A percentile compares a stretch with the other conserved stretches of the same genome.
These are phyloP conservation scores for Alviniconcha strummeri DNA, from an alignment of 2,888 invertebrate species.

Conservation along the genomic window DNA sequence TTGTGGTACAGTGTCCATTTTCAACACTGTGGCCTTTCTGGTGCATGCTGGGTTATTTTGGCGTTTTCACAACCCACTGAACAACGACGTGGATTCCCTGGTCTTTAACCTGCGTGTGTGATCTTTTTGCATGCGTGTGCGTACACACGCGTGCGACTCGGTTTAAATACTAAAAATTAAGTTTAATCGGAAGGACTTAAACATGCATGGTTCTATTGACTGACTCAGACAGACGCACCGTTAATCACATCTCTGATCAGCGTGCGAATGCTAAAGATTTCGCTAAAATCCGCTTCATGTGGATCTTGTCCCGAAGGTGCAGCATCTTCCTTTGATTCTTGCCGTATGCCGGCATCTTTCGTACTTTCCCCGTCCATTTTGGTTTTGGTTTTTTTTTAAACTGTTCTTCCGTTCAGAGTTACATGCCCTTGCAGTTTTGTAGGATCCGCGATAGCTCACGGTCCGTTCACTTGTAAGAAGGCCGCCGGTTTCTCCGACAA, in stretches of 20 bases:
- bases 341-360: neutral
- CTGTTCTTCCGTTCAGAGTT: neutral
- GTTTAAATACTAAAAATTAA: neutral
- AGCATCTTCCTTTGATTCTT: neutral
- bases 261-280: conserved; percentile 5
- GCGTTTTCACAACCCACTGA: too few species aligned
- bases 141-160: neutral
- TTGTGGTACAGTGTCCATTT: too few species aligned
- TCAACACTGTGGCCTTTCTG: too few species aligned
- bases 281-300: neutral
- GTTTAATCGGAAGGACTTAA: neutral
- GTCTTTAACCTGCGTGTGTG: neutral
- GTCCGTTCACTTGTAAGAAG: too few species aligned
- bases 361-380: conserved; percentile 13
- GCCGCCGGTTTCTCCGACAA: too few species aligned
- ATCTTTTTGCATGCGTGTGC: neutral
- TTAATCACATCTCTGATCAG: conserved; percentile 27
- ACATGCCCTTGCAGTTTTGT: neutral
- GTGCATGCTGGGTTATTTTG: too few species aligned
- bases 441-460: neutral
- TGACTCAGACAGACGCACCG: conserved; percentile 9
- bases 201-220: neutral
- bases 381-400: neutral
- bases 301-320: neutral
- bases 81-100: too few species aligned